These are phyloP conservation scores for Oreochromis tanganicae DNA, from an alignment of 2,113 vertebrate species.

Conservation along the genomic window DNA sequence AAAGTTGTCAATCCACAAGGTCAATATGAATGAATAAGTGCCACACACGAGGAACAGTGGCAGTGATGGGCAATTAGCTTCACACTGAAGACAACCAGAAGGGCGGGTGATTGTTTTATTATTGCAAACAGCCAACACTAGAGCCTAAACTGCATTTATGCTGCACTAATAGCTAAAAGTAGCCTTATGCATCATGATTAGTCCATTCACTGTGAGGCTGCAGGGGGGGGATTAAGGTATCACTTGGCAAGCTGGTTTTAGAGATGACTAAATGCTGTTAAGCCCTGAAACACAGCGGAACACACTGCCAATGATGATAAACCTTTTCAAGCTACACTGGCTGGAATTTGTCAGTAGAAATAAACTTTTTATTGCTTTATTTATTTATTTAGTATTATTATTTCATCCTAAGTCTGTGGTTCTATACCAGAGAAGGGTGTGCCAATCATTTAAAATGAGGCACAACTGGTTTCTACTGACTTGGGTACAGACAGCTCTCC, in stretches of 20 bases:
- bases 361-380: neutral
- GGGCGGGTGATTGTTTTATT: neutral
- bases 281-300: conserved; percentile 29
- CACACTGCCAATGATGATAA: neutral
- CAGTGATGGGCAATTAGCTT: neutral
- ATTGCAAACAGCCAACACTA: neutral
- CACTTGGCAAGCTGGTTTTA: conserved; percentile 44
- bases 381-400: neutral
- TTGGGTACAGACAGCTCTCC: neutral
- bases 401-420: neutral
- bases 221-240: conserved; percentile 51
- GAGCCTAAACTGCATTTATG: neutral
- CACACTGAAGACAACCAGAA: neutral
- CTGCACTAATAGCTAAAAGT: conserved; percentile 18
- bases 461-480: neutral
- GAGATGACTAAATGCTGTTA: conserved; percentile 48
- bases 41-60: neutral
- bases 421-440: neutral
- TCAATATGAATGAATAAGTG: neutral
- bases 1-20: neutral
- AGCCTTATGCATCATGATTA: conserved; percentile 25
- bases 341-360: neutral
- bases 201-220: conserved; percentile 1
- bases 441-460: neutral
- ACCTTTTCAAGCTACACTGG: neutral